phyloP scores from a whole-genome alignment of 2,113 vertebrate genomes.

The Nymphicus hollandicus region DNA sequence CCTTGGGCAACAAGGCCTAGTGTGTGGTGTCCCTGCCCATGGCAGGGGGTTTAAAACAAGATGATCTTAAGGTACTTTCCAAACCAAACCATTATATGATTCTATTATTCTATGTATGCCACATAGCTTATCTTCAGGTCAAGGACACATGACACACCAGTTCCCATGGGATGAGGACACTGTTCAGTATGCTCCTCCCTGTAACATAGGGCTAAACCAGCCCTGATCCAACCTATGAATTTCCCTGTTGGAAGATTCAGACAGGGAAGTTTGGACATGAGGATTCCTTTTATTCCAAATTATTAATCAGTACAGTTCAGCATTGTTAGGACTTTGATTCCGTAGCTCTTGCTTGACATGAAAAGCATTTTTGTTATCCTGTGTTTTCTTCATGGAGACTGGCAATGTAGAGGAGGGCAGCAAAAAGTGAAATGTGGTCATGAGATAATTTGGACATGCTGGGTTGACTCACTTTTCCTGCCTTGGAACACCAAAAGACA shows the following conservation, averaged over 20 bases:
- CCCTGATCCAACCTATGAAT: neutral
- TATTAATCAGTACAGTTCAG: neutral
- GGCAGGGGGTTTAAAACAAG: neutral
- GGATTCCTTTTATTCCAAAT: neutral
- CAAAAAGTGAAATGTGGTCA: neutral
- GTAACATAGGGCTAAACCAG: neutral
- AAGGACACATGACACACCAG: neutral
- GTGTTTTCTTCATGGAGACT: neutral
- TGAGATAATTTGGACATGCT: neutral
- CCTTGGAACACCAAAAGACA: neutral
- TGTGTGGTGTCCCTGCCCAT: neutral
- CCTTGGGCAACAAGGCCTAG: neutral
- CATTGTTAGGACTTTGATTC: neutral
- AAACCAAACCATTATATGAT: neutral
- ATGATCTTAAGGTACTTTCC: neutral
- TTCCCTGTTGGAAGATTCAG: neutral
- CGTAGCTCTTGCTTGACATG: neutral
- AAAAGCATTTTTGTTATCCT: neutral
- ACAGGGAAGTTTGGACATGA: neutral
- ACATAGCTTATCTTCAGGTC: neutral
- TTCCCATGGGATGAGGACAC: neutral
- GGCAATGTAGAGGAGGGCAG: neutral
- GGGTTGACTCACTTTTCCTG: slow-evolving; percentile 15
- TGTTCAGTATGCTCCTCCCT: neutral
- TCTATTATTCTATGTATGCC: neutral